These are phyloP conservation scores for Microtus montanus DNA, from an alignment of 2,113 vertebrate genomes.

Conservation along the genomic window DNA sequence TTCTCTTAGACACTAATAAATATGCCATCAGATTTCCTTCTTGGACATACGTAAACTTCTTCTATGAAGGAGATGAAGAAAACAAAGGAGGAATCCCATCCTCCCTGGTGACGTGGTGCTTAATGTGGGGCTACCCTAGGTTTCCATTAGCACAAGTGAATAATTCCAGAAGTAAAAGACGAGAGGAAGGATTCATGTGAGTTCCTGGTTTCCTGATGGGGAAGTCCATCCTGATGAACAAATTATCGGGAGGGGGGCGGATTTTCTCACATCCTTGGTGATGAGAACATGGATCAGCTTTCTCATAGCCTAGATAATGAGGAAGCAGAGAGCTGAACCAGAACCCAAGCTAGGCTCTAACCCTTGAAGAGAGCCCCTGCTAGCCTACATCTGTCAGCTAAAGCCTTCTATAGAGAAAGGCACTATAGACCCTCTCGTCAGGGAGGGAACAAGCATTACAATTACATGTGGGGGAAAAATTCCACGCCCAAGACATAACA, in stretches of 20 bases:
- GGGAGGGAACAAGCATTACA: not conserved
- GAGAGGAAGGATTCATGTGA: not conserved
- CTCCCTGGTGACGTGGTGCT: not conserved
- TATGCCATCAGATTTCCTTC: not conserved
- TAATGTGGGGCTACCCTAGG: not conserved
- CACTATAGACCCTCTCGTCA: too few relatives aligned
- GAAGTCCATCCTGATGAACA: not conserved
- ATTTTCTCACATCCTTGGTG: not conserved
- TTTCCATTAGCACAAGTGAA: not conserved
- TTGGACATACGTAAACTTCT: not conserved
- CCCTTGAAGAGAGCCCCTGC: not conserved
- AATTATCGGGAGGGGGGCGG: not conserved
- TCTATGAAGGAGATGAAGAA: not conserved
- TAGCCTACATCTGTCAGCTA: not conserved
- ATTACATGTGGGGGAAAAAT: not conserved
- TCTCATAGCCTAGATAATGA: not conserved
- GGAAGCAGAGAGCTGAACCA: not conserved
- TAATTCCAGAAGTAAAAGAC: not conserved
- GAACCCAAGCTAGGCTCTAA: too few relatives aligned
- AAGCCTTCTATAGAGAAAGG: too few relatives aligned
- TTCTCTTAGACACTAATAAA: not conserved
- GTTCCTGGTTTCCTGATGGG: not conserved
- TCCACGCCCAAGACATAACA: not conserved
- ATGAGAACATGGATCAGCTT: not conserved
- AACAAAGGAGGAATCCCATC: not conserved